phyloP scores from a whole-genome alignment of 2,888 invertebrate genomes.

The Pheosia gnoma region DNA sequence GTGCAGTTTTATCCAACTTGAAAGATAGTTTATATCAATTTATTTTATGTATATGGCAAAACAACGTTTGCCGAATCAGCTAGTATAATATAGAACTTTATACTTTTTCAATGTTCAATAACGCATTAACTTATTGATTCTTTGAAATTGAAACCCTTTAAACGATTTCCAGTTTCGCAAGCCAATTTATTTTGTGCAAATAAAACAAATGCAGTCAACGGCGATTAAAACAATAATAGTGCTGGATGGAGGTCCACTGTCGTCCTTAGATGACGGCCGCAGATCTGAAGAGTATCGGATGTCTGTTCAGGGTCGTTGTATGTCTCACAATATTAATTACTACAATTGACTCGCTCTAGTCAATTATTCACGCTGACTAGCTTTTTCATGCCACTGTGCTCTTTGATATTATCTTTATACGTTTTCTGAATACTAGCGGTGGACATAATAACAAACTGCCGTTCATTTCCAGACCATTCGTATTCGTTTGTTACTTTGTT shows the following conservation, averaged over 20 bases:
- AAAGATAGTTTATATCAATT: no score
- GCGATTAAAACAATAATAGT: constrained; percentile 14
- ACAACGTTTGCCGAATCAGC: no score
- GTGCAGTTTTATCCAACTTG: no score
- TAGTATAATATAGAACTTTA: no score
- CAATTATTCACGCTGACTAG: constrained; percentile 36
- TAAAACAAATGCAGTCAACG: constrained; percentile 5
- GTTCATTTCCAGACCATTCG: constrained; percentile 8
- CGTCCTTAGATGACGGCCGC: constrained; percentile 37
- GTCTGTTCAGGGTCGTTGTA: constrained; percentile 44
- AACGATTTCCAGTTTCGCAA: not conserved
- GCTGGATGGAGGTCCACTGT: constrained; percentile 24
- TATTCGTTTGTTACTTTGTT: constrained; percentile 2
- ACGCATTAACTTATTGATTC: no score
- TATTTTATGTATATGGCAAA: no score
- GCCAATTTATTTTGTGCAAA: not conserved
- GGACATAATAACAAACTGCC: constrained; percentile 10
- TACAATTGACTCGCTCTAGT: constrained; percentile 41
- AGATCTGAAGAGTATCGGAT: constrained; percentile 41
- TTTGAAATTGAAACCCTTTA: not conserved
- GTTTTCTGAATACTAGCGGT: constrained; percentile 2
- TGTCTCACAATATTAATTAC: constrained; percentile 44
- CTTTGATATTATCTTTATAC: constrained; percentile 9
- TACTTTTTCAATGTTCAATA: no score
- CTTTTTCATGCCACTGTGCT: constrained; percentile 17